A percentile compares a stretch with the other conserved stretches of the same genome.
Evolutionary conservation across 2,797 vertebrate genomes (phyloP).

Genomic region (Pseudomugil tenellus): DNA sequence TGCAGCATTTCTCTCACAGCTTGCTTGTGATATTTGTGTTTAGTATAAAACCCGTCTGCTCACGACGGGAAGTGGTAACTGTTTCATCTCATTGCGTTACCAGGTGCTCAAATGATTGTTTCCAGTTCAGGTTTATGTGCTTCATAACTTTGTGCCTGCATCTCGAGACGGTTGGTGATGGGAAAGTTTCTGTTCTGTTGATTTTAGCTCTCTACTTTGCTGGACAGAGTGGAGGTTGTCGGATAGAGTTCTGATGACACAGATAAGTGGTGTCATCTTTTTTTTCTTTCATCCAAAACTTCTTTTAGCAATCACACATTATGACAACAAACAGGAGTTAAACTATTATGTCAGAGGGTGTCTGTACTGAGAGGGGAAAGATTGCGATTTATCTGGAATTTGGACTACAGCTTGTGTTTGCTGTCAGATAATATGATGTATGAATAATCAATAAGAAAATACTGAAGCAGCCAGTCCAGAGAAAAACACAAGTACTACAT

Average conservation of each 20-base stretch:
- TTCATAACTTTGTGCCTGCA: conserved; percentile 37
- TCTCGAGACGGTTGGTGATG: conserved; percentile 34
- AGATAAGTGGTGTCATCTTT: background rate
- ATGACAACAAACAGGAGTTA: conserved; percentile 44
- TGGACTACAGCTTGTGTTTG: background rate
- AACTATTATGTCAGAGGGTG: conserved; percentile 17
- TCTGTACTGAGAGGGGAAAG: background rate
- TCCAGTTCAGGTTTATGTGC: conserved; percentile 26
- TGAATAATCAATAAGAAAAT: background rate
- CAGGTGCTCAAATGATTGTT: conserved; percentile 42
- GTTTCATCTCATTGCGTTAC: conserved; percentile 13
- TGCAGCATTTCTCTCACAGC: conserved; percentile 16
- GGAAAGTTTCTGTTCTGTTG: conserved; percentile 10
- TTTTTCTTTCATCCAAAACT: background rate
- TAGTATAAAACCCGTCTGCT: conserved; percentile 21
- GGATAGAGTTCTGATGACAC: conserved; percentile 13
- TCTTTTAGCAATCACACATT: background rate
- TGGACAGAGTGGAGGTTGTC: conserved; percentile 66
- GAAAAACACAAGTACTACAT: no score
- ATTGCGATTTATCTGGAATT: conserved; percentile 3
- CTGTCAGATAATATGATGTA: conserved; percentile 11
- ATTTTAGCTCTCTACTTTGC: conserved; percentile 53
- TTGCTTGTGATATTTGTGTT: conserved; percentile 16
- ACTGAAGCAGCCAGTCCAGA: no score
- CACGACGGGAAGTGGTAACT: conserved; percentile 50